Conservation (phyloP, 1,140 invertebrate species). For the Drosophila tsacasi region DNA sequence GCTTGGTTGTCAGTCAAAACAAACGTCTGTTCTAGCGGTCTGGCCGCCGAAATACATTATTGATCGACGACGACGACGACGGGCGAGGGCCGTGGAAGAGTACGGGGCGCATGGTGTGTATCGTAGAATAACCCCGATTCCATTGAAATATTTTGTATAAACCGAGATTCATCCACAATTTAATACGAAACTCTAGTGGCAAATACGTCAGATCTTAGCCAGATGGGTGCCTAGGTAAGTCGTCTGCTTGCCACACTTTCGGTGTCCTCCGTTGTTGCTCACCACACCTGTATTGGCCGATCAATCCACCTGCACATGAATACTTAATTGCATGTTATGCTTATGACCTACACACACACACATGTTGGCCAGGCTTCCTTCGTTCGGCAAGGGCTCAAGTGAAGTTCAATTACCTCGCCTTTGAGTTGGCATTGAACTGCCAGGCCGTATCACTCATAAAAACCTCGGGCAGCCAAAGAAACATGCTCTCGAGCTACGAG, state of each 20-base stretch:
- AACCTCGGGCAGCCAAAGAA: constrained; percentile 24
- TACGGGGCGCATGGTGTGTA: constrained; percentile 52
- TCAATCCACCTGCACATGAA: constrained; percentile 47
- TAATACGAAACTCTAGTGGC: constrained; percentile 57
- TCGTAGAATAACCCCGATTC: constrained; percentile 24
- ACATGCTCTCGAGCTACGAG: background rate
- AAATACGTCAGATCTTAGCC: constrained; percentile 73
- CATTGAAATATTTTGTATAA: constrained; percentile 6
- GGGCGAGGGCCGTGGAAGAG: constrained; percentile 1
- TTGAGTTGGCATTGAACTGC: constrained; percentile 68
- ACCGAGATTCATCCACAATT: constrained; percentile 16
- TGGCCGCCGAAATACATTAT: constrained; percentile 28
- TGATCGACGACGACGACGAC: constrained; percentile 27
- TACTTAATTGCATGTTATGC: constrained; percentile 71
- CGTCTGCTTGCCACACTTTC: constrained; percentile 35
- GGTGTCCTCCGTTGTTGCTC: constrained; percentile 19
- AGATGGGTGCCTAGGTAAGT: constrained; percentile 82
- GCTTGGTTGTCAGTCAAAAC: constrained; percentile 77
- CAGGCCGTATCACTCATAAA: constrained; percentile 39
- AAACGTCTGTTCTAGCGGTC: constrained; percentile 44
- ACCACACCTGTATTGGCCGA: constrained; percentile 18
- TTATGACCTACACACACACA: constrained; percentile 61
- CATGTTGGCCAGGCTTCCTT: constrained; percentile 40
- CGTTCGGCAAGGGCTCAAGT: background rate
- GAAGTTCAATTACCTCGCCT: constrained; percentile 65